Percentiles rank a stretch among this genome's conserved stretches.
Conservation (phyloP, 2,888 invertebrate genomes). For the Drosophila bunnanda region DNA sequence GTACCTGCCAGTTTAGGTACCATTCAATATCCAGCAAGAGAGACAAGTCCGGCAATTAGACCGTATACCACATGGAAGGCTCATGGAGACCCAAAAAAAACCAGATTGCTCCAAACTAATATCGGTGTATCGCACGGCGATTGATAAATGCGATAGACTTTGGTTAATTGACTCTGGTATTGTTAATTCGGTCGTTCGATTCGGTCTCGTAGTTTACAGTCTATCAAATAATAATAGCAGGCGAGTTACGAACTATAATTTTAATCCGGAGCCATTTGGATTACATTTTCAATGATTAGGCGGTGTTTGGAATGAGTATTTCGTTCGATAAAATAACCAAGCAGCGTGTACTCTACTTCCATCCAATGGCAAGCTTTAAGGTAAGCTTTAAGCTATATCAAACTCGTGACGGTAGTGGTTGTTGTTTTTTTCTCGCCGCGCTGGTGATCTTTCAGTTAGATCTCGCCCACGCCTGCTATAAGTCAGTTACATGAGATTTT, state of each 20-base stretch:
- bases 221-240: slow-evolving; percentile 82
- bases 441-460: too few species aligned
- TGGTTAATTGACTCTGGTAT: slow-evolving; percentile 94
- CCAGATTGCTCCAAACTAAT: slow-evolving; percentile 89
- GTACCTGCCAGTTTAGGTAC: slow-evolving; percentile 91
- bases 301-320: slow-evolving; percentile 90
- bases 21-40: slow-evolving; percentile 87
- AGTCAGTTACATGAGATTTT: too few species aligned
- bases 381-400: slow-evolving; percentile 62
- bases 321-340: slow-evolving; percentile 85
- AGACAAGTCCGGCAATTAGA: slow-evolving; percentile 87
- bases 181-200: slow-evolving; percentile 89
- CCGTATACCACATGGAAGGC: slow-evolving; percentile 91
- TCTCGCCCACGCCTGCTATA: too few species aligned
- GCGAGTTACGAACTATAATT: slow-evolving; percentile 83
- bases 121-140: slow-evolving; percentile 91
- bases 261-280: slow-evolving; percentile 85
- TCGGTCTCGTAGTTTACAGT: slow-evolving; percentile 85
- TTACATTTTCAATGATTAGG: slow-evolving; percentile 93
- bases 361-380: slow-evolving; percentile 92
- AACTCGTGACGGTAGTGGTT: too few species aligned
- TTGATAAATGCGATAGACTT: slow-evolving; percentile 90
- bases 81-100: slow-evolving; percentile 81
- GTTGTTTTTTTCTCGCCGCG: too few species aligned
- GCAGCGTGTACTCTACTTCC: slow-evolving; percentile 90